These are phyloP conservation scores for Calonectris borealis DNA, from an alignment of 2,113 vertebrate species.

Conservation along the genomic window DNA sequence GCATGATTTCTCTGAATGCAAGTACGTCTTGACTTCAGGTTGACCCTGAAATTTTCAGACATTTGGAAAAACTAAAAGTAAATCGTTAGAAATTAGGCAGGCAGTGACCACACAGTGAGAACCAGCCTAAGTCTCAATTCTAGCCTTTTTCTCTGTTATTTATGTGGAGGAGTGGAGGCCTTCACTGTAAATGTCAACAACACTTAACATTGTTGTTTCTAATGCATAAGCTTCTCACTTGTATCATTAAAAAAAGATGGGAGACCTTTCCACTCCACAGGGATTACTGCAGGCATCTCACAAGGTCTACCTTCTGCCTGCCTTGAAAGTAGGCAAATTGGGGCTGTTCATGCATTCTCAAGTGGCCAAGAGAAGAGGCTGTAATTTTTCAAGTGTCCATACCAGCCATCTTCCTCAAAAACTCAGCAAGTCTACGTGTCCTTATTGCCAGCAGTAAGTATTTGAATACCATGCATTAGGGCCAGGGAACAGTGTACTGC, in stretches of 20 bases:
- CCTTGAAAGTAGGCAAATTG: not conserved
- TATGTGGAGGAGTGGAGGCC: not conserved
- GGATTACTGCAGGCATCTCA: not conserved
- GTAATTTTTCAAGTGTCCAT: not conserved
- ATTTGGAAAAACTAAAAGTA: constrained; percentile 24
- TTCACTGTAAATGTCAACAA: constrained; percentile 37
- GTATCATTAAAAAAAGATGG: not conserved
- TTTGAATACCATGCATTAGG: not conserved
- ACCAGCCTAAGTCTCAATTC: not conserved
- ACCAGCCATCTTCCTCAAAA: not conserved
- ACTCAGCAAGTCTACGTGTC: not conserved
- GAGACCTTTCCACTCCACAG: not conserved
- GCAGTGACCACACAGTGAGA: constrained; percentile 58
- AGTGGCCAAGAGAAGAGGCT: not conserved
- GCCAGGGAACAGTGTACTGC: not conserved
- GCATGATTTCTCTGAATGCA: not conserved
- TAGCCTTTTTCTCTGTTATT: constrained; percentile 13
- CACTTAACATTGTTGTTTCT: constrained; percentile 20
- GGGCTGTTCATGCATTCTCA: not conserved
- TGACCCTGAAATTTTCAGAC: constrained; percentile 41
- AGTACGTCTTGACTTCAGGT: constrained; percentile 30
- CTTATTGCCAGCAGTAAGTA: not conserved
- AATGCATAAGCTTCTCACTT: not conserved
- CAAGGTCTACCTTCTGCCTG: not conserved
- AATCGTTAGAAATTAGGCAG: constrained; percentile 24